Percentiles rank a stretch among this genome's conserved stretches.
These are phyloP conservation scores for Sterna hirundo DNA, from an alignment of 2,113 vertebrate species.

Conservation along the genomic window DNA sequence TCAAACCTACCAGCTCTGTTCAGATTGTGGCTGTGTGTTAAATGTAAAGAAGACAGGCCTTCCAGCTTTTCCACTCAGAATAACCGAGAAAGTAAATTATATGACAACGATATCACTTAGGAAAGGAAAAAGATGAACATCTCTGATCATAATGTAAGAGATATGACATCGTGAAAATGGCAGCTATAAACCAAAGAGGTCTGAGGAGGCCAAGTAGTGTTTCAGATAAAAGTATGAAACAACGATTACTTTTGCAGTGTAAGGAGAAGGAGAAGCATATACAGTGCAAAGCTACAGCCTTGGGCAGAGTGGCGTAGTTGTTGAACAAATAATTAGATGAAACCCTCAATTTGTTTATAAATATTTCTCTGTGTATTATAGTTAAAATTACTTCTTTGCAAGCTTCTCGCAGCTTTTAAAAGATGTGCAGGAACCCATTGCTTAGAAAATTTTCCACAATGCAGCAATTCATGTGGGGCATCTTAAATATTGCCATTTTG, in stretches of 20 bases:
- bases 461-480: background rate
- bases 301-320: background rate
- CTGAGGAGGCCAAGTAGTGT: background rate
- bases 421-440: background rate
- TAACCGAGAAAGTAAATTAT: conserved; percentile 37
- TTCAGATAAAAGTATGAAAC: background rate
- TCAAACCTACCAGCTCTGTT: background rate
- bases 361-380: background rate
- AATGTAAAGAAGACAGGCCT: background rate
- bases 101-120: conserved; percentile 15
- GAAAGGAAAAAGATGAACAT: conserved; percentile 9
- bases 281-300: background rate
- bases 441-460: background rate
- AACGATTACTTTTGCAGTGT: background rate
- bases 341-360: background rate
- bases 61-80: background rate
- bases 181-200: background rate
- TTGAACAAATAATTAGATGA: background rate
- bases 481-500: background rate
- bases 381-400: background rate
- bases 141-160: background rate
- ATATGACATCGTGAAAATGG: background rate
- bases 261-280: background rate
- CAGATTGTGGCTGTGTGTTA: background rate
- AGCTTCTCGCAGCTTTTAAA: background rate